A percentile compares a stretch with the other conserved stretches of the same genome.
phyloP scores from a whole-genome alignment of 2,888 invertebrate genomes.

The Sicus ferrugineus region DNA sequence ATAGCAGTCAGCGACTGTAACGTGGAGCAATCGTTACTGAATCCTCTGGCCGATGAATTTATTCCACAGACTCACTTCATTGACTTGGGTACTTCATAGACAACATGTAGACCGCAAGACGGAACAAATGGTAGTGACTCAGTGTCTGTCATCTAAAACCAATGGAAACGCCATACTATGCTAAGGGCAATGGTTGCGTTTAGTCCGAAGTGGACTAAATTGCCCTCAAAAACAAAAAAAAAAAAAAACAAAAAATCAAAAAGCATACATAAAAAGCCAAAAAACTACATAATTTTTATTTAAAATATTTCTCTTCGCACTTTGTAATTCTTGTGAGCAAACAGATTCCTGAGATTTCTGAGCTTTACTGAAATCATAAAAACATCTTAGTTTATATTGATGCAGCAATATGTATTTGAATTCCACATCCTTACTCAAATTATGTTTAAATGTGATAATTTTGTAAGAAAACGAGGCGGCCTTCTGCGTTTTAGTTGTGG shows the following conservation, averaged over 20 bases:
- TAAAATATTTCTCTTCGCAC: constrained; percentile 36
- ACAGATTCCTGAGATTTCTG: constrained; percentile 22
- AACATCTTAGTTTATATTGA: constrained; percentile 25
- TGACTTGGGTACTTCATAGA: constrained; percentile 58
- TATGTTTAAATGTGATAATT: constrained; percentile 26
- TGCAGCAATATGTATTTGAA: constrained; percentile 28
- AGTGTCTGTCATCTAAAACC: constrained; percentile 14
- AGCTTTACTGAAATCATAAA: constrained; percentile 19
- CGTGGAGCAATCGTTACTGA: constrained; percentile 75
- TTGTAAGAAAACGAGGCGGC: constrained; percentile 2
- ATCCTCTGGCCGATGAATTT: constrained; percentile 87
- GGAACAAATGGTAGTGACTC: constrained; percentile 29
- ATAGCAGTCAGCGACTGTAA: constrained; percentile 58
- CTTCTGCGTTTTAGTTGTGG: not conserved
- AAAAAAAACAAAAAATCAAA: constrained; percentile 33
- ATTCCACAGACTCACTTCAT: constrained; percentile 69
- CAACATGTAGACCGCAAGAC: constrained; percentile 24
- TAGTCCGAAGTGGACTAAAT: constrained; percentile 31
- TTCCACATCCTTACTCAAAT: constrained; percentile 16
- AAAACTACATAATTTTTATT: constrained; percentile 36
- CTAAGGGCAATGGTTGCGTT: constrained; percentile 34
- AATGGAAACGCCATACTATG: constrained; percentile 25
- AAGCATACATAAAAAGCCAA: constrained; percentile 29
- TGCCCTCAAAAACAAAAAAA: constrained; percentile 39
- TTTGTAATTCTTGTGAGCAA: constrained; percentile 31